A percentile compares a stretch with the other conserved stretches of the same genome.
Conservation (phyloP, 2,888 invertebrate genomes). For the Aplocera efformata region DNA sequence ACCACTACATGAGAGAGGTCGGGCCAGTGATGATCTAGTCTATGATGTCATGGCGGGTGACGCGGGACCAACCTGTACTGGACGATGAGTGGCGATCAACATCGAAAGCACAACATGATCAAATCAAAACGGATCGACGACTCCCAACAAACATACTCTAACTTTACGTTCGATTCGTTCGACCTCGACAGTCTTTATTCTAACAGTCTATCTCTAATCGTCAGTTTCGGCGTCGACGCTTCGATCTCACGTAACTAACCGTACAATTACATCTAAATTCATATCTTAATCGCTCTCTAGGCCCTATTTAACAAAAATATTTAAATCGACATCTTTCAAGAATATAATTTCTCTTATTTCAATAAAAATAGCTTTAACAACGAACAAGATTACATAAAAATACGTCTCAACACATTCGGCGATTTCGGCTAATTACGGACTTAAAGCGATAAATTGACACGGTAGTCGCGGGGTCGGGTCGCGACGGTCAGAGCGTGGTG, state of each 20-base stretch:
- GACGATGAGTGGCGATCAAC: conserved; percentile 67
- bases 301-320: conserved; percentile 79
- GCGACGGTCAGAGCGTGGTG: conserved; percentile 1
- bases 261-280: conserved; percentile 71
- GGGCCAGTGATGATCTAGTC: conserved; percentile 62
- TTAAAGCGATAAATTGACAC: conserved; percentile 78
- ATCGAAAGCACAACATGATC: conserved; percentile 77
- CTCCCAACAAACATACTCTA: conserved; percentile 60
- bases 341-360: conserved; percentile 73
- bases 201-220: conserved; percentile 66
- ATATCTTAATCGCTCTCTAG: conserved; percentile 57
- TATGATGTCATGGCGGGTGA: conserved; percentile 59
- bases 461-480: conserved; percentile 45
- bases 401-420: conserved; percentile 71
- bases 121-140: conserved; percentile 58
- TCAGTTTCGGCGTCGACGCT: conserved; percentile 64
- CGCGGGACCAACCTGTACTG: conserved; percentile 66
- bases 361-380: conserved; percentile 77
- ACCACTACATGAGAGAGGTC: conserved; percentile 68
- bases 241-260: conserved; percentile 67
- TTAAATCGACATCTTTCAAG: conserved; percentile 69
- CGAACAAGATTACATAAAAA: conserved; percentile 76
- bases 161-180: conserved; percentile 67
- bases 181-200: conserved; percentile 74
- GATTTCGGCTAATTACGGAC: conserved; percentile 67